phyloP scores from a whole-genome alignment of 2,888 invertebrate species.

The Euplexia lucipara region DNA sequence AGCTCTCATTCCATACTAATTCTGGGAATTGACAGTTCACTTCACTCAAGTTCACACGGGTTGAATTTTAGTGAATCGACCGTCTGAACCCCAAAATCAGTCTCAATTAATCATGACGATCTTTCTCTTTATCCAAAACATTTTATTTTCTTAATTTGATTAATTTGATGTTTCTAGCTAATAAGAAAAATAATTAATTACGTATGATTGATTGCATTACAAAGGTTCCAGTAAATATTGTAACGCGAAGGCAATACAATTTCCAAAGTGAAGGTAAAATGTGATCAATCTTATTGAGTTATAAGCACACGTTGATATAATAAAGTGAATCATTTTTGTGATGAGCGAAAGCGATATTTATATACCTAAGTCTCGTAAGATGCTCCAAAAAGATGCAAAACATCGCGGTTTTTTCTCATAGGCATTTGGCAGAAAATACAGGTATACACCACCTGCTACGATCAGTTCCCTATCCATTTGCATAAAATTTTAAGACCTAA shows the following conservation, averaged over 20 bases:
- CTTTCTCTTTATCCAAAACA: background rate
- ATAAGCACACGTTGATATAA: constrained; percentile 9
- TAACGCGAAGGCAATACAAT: background rate
- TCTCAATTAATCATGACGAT: constrained; percentile 30
- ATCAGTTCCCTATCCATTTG: too few species aligned
- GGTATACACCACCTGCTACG: too few species aligned
- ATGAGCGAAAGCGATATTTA: background rate
- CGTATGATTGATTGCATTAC: constrained; percentile 45
- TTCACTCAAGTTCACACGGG: background rate
- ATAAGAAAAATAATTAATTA: constrained; percentile 51
- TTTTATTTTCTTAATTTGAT: constrained; percentile 16
- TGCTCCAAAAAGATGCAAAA: too few species aligned
- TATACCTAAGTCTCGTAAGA: background rate
- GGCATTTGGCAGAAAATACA: too few species aligned
- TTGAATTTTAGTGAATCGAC: too few species aligned
- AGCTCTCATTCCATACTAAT: too few species aligned
- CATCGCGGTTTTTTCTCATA: too few species aligned
- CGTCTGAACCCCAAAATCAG: background rate
- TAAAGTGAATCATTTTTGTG: constrained; percentile 12
- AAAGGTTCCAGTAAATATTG: constrained; percentile 13
- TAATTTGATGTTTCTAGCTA: constrained; percentile 32
- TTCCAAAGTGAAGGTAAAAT: constrained; percentile 15
- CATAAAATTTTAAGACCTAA: too few species aligned
- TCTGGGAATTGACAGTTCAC: too few species aligned
- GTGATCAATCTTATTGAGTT: constrained; percentile 44